Evolutionary conservation across 64 coral and sea anemone genomes (phyloP), one percentile per base, ranked within the genome.

Genomic region (Porites australiensis): DNA sequence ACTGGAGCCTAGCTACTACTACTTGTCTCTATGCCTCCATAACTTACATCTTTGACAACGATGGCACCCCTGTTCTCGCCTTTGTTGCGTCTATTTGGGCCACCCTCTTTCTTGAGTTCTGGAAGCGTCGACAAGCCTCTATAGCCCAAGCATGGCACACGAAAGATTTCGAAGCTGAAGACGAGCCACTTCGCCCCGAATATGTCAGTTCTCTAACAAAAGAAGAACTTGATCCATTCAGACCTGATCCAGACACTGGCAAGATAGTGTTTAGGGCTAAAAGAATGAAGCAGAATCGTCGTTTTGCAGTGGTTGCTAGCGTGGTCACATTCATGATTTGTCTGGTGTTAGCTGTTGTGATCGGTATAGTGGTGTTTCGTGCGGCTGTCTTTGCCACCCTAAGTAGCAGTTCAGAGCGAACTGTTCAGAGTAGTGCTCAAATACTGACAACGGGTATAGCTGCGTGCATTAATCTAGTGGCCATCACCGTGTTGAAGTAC

Each of bases 61-160:
- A 93, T 18, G 77, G 79, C 8, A 93, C 95, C 0, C 87, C 90
- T 52, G 79, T 94, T 53, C 73, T 96, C 2, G 95, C 94, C 8
- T 77, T 93, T 20, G 65, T 96, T 45, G 92, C 79, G 62, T 92
- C 94, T 13, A 93, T 96, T 44, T 96, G 94, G 94, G 91, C 86
- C 21, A 96, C 91, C 0, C 13, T 96, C 49, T 96, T 96, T 74
- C 87, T 96, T 7, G 91, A 96, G 82, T 93, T 96, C 21, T 96
- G 95, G 95, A 96, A 96, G 49, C 91, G 95, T 43, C 91, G 95
- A n/a, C 95, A 96, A 74, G 72, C 77, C 19, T 43, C 82, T 6
- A 72, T 96, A 57, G 81, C 91, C 12, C 83, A 93, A 8, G 82
- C 93, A 51, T 96, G 95, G 95, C 91, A 90, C 87, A 87, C 89